These are phyloP conservation scores for Telenomus remus DNA, from an alignment of 1,140 invertebrate species.

Conservation along the genomic window DNA sequence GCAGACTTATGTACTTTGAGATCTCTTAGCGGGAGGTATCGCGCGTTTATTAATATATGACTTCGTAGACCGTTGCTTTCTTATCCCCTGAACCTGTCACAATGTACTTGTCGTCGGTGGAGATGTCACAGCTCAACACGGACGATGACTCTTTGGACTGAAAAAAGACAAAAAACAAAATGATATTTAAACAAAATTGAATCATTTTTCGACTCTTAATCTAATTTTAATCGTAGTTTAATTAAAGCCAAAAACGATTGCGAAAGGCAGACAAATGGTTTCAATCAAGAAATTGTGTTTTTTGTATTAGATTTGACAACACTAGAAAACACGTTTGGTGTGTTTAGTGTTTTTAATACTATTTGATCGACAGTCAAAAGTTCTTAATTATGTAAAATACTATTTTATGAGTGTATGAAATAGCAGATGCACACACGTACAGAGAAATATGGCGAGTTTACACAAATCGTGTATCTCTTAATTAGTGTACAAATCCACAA, in stretches of 20 bases:
- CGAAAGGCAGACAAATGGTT: too few relatives aligned
- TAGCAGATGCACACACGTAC: slow-evolving; percentile 4
- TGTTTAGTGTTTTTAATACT: too few relatives aligned
- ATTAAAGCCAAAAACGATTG: too few relatives aligned
- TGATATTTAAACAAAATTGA: slow-evolving; percentile 4
- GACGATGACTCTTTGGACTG: slow-evolving; percentile 99
- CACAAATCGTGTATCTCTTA: slow-evolving; percentile 38
- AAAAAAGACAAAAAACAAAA: slow-evolving; percentile 68
- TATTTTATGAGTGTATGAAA: slow-evolving; percentile 20
- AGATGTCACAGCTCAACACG: slow-evolving; percentile 99
- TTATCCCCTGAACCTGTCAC: slow-evolving; percentile 99
- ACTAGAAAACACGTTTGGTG: too few relatives aligned
- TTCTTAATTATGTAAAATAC: slow-evolving; percentile 12
- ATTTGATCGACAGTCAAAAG: slow-evolving; percentile 3
- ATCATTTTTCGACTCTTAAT: too few relatives aligned
- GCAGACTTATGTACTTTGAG: slow-evolving; percentile 44
- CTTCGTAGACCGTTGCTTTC: slow-evolving; percentile 99
- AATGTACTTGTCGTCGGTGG: slow-evolving; percentile 98
- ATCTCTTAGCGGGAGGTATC: slow-evolving; percentile 38
- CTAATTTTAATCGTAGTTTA: too few relatives aligned
- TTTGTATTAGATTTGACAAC: too few relatives aligned
- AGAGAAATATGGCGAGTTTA: slow-evolving; percentile 31
- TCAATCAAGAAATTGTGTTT: too few relatives aligned
- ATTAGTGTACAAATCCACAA: slow-evolving; percentile 38
- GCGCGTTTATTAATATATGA: slow-evolving; percentile 85